A percentile compares a stretch with the other conserved stretches of the same genome.
phyloP scores from a whole-genome alignment of 2,113 vertebrate genomes.

The Mirounga angustirostris region DNA sequence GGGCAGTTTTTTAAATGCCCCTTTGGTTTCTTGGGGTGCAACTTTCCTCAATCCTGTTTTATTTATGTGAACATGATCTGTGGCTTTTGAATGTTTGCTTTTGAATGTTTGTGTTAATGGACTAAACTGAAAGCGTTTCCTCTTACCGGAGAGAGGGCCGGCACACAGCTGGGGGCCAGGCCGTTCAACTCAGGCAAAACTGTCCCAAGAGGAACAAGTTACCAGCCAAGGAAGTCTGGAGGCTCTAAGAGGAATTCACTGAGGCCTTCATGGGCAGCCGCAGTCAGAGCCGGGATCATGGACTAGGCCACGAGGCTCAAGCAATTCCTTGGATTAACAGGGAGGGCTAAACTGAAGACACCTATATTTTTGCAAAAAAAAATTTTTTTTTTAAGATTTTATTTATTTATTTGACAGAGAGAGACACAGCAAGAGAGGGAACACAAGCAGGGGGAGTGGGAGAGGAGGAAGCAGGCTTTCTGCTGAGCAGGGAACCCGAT shows the following conservation, averaged over 20 bases:
- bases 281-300: background rate
- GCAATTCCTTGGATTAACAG: constrained; percentile 68
- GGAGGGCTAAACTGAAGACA: constrained; percentile 45
- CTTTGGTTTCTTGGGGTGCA: constrained; percentile 77
- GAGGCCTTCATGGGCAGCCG: constrained; percentile 46
- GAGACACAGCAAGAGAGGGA: too few species aligned
- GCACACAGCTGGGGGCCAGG: constrained; percentile 71
- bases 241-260: constrained; percentile 65
- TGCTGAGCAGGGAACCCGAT: too few species aligned
- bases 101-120: constrained; percentile 83
- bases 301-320: background rate
- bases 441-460: too few species aligned
- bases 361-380: constrained; percentile 61
- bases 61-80: constrained; percentile 78
- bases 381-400: background rate
- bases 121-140: constrained; percentile 79
- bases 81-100: constrained; percentile 82
- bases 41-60: constrained; percentile 75
- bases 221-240: constrained; percentile 76
- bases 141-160: constrained; percentile 70
- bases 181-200: constrained; percentile 45
- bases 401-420: too few species aligned
- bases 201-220: constrained; percentile 75
- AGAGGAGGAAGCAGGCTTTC: too few species aligned
- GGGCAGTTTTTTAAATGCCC: constrained; percentile 64